Evolutionary conservation across 2,888 invertebrate species (phyloP).

Genomic region (Thymelicus acteon): DNA sequence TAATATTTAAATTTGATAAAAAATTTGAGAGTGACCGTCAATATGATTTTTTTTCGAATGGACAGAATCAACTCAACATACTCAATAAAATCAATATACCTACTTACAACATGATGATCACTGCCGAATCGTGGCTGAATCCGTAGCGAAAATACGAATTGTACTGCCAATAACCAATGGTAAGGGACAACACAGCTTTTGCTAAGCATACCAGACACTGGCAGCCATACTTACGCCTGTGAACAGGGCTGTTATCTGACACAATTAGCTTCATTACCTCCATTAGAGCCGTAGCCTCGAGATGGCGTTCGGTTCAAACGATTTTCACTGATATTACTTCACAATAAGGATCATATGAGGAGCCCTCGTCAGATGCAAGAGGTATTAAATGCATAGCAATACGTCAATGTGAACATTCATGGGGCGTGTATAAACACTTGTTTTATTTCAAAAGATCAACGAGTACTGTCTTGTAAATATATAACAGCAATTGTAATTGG

Average conservation of each 20-base stretch:
- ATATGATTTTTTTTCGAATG: too few species aligned
- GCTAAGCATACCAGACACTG: constrained; percentile 37
- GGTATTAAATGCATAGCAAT: constrained; percentile 23
- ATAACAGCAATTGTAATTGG: not conserved
- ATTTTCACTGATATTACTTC: constrained; percentile 13
- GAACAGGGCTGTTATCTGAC: constrained; percentile 37
- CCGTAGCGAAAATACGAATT: not conserved
- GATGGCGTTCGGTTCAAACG: constrained; percentile 9
- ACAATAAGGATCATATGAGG: not conserved
- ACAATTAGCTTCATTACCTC: constrained; percentile 36
- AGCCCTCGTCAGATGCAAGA: not conserved
- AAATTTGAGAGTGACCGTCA: too few species aligned
- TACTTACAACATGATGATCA: too few species aligned
- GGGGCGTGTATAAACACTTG: constrained; percentile 23
- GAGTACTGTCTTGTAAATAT: not conserved
- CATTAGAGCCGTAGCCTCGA: constrained; percentile 22
- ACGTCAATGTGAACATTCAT: constrained; percentile 29
- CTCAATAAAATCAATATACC: too few species aligned
- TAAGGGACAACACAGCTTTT: constrained; percentile 28
- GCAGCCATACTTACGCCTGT: constrained; percentile 36
- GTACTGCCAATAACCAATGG: not conserved
- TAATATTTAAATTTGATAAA: too few species aligned
- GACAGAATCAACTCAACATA: too few species aligned
- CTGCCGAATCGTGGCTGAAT: too few species aligned
- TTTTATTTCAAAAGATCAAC: constrained; percentile 7